These are phyloP conservation scores for Phallusia fumigata DNA, from an alignment of 23 tunicate species.

Conservation along the genomic window DNA sequence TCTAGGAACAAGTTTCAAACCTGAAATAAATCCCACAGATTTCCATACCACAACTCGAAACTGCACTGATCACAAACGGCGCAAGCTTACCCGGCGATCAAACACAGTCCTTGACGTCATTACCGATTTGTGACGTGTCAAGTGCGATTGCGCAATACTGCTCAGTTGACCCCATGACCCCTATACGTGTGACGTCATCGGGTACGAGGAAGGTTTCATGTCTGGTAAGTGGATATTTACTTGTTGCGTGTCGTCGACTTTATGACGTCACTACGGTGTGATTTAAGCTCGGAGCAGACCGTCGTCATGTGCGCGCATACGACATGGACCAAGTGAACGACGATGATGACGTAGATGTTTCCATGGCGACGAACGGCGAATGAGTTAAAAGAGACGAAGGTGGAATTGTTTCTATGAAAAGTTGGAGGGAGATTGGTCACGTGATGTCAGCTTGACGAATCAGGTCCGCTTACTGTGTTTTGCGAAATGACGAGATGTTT, in stretches of 20 bases:
- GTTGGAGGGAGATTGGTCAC: no score
- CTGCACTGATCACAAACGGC: neutral
- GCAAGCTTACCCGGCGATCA: neutral
- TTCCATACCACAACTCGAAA: neutral
- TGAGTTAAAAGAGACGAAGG: no score
- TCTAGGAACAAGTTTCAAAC: no score
- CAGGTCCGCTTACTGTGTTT: no score
- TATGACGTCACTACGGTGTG: neutral
- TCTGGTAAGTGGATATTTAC: constrained; percentile 24
- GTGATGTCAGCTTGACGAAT: no score
- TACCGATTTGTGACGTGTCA: constrained; percentile 23
- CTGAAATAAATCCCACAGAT: neutral
- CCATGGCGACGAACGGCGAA: constrained; percentile 9
- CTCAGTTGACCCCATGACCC: constrained; percentile 11
- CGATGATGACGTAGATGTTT: constrained; percentile 35
- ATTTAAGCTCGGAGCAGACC: constrained; percentile 25
- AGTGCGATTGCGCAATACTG: constrained; percentile 19
- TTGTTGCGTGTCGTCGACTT: no score
- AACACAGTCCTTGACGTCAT: neutral
- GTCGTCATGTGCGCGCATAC: constrained; percentile 29
- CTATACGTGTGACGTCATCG: constrained; percentile 36
- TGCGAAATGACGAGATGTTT: no score
- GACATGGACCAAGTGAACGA: constrained; percentile 40
- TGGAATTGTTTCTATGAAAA: no score
- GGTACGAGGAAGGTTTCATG: constrained; percentile 57